Evolutionary conservation across 1,140 invertebrate species (phyloP).

Genomic region (Drosophila baimaii): DNA sequence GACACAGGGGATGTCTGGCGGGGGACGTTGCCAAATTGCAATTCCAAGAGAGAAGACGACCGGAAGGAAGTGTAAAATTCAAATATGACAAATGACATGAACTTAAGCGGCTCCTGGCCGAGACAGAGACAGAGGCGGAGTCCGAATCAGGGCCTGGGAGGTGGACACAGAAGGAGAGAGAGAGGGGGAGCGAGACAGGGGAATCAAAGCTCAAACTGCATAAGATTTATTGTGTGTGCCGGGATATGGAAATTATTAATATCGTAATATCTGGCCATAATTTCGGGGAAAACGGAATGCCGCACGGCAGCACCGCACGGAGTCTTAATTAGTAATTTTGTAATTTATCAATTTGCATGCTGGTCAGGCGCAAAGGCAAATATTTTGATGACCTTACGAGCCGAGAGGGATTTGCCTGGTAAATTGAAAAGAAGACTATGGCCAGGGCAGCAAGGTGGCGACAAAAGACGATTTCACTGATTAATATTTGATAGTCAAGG

Average conservation of each 20-base stretch:
- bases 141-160: background rate
- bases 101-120: slow-evolving; percentile 70
- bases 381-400: slow-evolving; percentile 52
- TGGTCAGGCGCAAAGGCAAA: slow-evolving; percentile 51
- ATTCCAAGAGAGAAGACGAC: slow-evolving; percentile 70
- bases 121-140: slow-evolving; percentile 5
- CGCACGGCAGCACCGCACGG: slow-evolving; percentile 3
- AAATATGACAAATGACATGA: slow-evolving; percentile 83
- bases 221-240: slow-evolving; percentile 73
- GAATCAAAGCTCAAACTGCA: slow-evolving; percentile 18
- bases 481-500: slow-evolving; percentile 52
- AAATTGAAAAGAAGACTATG: slow-evolving; percentile 34
- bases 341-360: slow-evolving; percentile 80
- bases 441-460: background rate
- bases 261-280: slow-evolving; percentile 77
- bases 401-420: slow-evolving; percentile 3
- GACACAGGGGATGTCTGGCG: background rate
- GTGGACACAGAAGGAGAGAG: background rate
- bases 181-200: background rate
- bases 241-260: slow-evolving; percentile 79
- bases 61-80: slow-evolving; percentile 83
- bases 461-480: slow-evolving; percentile 37
- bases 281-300: slow-evolving; percentile 36
- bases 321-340: slow-evolving; percentile 79
- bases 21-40: slow-evolving; percentile 62